Base-by-base conservation (phyloP, 2,888 invertebrate species). In the Lacanobia wlatinum region DNA sequence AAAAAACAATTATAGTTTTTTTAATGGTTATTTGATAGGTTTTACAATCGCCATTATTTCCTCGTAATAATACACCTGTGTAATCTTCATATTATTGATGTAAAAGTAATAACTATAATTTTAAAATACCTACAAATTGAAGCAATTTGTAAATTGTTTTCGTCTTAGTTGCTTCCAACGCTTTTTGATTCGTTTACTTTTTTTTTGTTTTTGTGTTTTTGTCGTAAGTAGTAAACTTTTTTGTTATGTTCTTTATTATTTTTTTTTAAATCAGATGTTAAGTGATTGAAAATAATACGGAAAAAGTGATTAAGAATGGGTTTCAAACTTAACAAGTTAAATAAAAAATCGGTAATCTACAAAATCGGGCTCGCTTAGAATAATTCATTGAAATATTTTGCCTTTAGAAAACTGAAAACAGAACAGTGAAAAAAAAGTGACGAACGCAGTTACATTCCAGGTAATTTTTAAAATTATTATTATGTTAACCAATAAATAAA, bases 1-100 rank as follows among this genome's bases (percentile, higher is more conserved):
- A 67, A 48, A 53, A 69, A 81, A 40, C 53, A 76, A 82, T 81
- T 55, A 66, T 6, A 56, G 43, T 66, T 76, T 68, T 71, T 78
- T 77, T 77, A 77, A 34, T 66, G 61, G 55, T 46, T 65, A 70
- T 63, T 70, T 59, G 43, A 62, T 56, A 53, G 53, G 50, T 69
- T 46, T 59, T 65, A 66, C 59, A 63, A 63, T 46, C 52, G 21
- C 23, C 34, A 67, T 67, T 40, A 82, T 82, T 77, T 50, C 28
- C 62, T 50, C 40, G 34, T 65, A 63, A 70, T 21, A 34, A 46
- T 23, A 59, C 53, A 58, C 38, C n/a, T 28, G 18, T 61, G 50
- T 65, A 56, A 75, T 73, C 34, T 66, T 48, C 50, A 34, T 48
- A 48, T 46, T 43, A 65, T 28, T 62, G 10, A 52, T 14, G 46